Conservation (phyloP, 2,797 vertebrate species). For the Sebastes itinus region DNA sequence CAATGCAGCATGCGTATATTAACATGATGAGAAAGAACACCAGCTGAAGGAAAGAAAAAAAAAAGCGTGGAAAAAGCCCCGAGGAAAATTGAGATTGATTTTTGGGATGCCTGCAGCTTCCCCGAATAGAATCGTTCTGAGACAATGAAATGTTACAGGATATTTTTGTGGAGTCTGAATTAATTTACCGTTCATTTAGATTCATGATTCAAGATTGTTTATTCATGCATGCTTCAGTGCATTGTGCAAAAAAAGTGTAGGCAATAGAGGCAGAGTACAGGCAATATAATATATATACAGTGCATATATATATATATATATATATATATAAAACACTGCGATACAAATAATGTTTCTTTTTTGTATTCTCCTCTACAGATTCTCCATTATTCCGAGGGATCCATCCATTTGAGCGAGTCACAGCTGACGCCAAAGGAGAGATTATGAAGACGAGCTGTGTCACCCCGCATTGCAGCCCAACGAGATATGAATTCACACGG, state of each 20-base stretch:
- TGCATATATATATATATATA: too few species aligned
- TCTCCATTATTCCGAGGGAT: conserved; percentile 16
- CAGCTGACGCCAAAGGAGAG: conserved; percentile 20
- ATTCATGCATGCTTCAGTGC: background rate
- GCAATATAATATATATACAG: background rate
- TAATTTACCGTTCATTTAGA: background rate
- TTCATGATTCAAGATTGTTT: background rate
- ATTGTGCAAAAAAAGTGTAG: background rate
- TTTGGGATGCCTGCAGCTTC: background rate
- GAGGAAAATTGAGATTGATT: background rate
- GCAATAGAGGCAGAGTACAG: background rate
- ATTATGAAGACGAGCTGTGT: conserved; percentile 67
- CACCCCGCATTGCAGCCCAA: conserved; percentile 44
- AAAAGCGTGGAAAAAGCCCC: background rate
- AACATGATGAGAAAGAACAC: conserved; percentile 3
- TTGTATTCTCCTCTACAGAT: conserved; percentile 61
- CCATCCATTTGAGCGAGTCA: conserved; percentile 8
- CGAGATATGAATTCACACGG: conserved; percentile 67
- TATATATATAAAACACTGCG: background rate
- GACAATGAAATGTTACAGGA: background rate
- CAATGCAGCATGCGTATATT: conserved; percentile 20
- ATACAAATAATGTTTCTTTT: background rate
- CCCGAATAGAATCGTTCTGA: background rate
- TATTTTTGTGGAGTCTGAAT: background rate
- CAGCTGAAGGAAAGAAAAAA: background rate